These are phyloP conservation scores for Archilochus colubris DNA, from an alignment of 2,113 vertebrate genomes.

Conservation along the genomic window DNA sequence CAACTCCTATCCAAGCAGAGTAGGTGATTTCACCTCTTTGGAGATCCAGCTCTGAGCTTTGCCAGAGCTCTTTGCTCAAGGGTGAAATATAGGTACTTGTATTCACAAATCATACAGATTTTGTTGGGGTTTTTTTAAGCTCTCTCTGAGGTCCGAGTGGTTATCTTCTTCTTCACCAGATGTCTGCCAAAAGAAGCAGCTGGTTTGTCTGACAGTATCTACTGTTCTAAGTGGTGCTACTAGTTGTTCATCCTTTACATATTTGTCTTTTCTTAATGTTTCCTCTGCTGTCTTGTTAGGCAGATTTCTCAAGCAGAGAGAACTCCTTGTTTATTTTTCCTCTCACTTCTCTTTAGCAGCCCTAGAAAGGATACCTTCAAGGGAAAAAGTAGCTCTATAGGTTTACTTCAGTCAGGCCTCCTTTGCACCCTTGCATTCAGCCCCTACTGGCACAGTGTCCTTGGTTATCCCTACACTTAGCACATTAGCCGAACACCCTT, in stretches of 20 bases:
- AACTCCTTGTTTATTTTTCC: neutral
- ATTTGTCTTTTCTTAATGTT: neutral
- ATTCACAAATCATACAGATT: neutral
- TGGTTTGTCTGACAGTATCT: neutral
- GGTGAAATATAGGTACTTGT: neutral
- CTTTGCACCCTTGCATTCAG: neutral
- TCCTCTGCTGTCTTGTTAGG: neutral
- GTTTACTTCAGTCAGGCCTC: neutral
- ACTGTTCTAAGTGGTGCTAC: neutral
- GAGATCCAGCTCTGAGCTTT: neutral
- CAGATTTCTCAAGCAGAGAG: neutral
- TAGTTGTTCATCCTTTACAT: neutral
- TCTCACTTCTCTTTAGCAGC: neutral
- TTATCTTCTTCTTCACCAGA: neutral
- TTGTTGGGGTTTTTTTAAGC: neutral
- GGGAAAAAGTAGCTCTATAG: neutral
- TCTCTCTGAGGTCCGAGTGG: neutral
- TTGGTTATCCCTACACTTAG: rapidly evolving
- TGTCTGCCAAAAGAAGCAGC: neutral
- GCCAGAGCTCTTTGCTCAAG: neutral
- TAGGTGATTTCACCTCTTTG: neutral
- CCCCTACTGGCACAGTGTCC: neutral
- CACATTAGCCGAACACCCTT: rapidly evolving
- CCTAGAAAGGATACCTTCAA: neutral
- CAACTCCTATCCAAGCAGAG: neutral